Base-by-base conservation (phyloP, 2,888 invertebrate species). In the Lycophotia porphyrea region DNA sequence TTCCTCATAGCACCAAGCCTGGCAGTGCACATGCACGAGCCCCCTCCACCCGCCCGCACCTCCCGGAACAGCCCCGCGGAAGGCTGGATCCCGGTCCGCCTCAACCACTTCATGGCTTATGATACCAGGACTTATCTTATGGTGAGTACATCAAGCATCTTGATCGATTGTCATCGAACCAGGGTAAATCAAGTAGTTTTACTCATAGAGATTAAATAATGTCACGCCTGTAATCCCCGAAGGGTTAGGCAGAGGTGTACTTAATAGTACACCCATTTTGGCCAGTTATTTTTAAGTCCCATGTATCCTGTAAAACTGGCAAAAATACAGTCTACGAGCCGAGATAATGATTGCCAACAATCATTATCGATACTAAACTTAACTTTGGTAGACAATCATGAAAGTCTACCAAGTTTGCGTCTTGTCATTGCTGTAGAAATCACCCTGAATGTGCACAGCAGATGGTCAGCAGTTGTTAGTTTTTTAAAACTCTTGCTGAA, bases 81-180 rank as follows among this genome's bases (percentile, higher is more conserved):
- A 65, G 88, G 90, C 15, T 97, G 95, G 94, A 90, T 97, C 5
- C 78, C 89, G 2, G 96, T 97, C 63, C 90, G 95, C 0, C 86
- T 97, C 1, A 97, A 97, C 88, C 97, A 97, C 83, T 97, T 97
- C 89, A 95, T 97, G 85, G 93, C 95, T 3, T 93, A 91, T 18
- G 94, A 97, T 74, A 95, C 92, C 49, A 94, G 95, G 5, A 96
- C 96, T 0, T 97, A 97, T 91, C 89, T 87, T 13, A 97, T 97
- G 97, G 97, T 97, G 87, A 91, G 91, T 76, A 31, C 4, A 21
- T 58, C 31, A 31, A 18, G 31, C 18, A 58, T 31, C 4, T 31
- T 31, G 21, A 18, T 8, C 0, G 1, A 31, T 31, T 18, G 27
- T 31, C 18, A 31, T 27, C 52, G 3, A 0, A 11, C 11, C 4